Conservation (phyloP, 2,888 invertebrate genomes). For the Hypercompe scribonia region DNA sequence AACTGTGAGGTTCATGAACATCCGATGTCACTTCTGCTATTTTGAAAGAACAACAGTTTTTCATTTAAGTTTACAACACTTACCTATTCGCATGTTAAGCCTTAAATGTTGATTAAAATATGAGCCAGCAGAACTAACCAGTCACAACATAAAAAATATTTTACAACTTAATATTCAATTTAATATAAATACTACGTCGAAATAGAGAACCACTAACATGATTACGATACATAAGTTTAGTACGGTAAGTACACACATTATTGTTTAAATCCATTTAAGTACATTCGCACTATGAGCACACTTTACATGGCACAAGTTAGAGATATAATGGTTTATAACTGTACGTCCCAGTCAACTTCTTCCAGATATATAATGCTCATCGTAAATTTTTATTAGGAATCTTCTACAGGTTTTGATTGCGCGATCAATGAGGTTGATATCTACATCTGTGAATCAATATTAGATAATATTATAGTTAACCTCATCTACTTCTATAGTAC, state of each 20-base stretch:
- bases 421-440: conserved; percentile 60
- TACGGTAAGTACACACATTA: conserved; percentile 44
- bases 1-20: too few species aligned
- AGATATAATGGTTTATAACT: conserved; percentile 64
- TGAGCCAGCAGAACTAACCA: too few species aligned
- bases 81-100: too few species aligned
- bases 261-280: conserved; percentile 57
- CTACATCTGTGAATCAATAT: conserved; percentile 41
- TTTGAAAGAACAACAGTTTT: too few species aligned
- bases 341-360: conserved; percentile 65
- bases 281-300: conserved; percentile 48
- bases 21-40: too few species aligned
- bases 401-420: conserved; percentile 73
- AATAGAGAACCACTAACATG: conserved; percentile 30
- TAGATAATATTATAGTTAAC: conserved; percentile 36
- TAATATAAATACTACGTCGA: neutral
- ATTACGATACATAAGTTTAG: conserved; percentile 18
- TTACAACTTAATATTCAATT: neutral
- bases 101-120: too few species aligned
- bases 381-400: conserved; percentile 78
- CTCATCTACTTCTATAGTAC: conserved; percentile 23
- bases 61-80: too few species aligned
- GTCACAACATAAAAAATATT: neutral
- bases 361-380: conserved; percentile 68
- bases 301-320: conserved; percentile 55